Evolutionary conservation across 2,797 vertebrate genomes (phyloP), one percentile per base, ranked within the genome.

Genomic region (Sarcoramphus papa): DNA sequence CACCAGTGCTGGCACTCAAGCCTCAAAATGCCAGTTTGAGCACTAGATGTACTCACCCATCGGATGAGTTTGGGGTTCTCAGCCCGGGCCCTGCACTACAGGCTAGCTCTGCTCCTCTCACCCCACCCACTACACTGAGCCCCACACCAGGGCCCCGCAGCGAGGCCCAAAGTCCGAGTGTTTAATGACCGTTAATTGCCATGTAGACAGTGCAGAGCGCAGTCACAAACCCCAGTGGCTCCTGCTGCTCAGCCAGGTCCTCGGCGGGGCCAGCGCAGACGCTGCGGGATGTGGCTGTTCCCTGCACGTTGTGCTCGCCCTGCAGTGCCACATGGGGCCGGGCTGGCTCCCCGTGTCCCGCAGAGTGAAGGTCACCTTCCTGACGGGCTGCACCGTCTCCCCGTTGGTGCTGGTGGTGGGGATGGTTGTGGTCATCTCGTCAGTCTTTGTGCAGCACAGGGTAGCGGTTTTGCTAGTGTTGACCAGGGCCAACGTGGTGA

Each of bases 121-220:
- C 33, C 43, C 70, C 56, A 35, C 14, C 13, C n/a, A 2, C 33
- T 7, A 24, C 68, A 15, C 35, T 0, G 4, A n/a, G 22, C 35
- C 57, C 20, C 45, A 2, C 33, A 8, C 28, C 65, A 24, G 10
- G 19, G 8, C 2, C 4, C 14, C 1, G 4, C 51, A 31, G 37
- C 5, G 1, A 19, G 14, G 6, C 21, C 15, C 21, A 6, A 5
- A 9, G 14, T 24, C 59, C 1, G 3, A 12, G 40, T 21, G 12
- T 43, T 64, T 65, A 65, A 41, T 7, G 59, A 5, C 35, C 1
- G 0, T n/a, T 70, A 41, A 70, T 65, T 37, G 20, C 74, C 37
- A 3, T 1, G 7, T 6, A 12, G 1, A 1, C 0, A 7, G 33
- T 14, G 23, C 53, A 8, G 53, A 40, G 45, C 3, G 0, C 64